These are phyloP conservation scores for Oophaga sylvatica DNA, from an alignment of 2,797 vertebrate species.

Conservation along the genomic window DNA sequence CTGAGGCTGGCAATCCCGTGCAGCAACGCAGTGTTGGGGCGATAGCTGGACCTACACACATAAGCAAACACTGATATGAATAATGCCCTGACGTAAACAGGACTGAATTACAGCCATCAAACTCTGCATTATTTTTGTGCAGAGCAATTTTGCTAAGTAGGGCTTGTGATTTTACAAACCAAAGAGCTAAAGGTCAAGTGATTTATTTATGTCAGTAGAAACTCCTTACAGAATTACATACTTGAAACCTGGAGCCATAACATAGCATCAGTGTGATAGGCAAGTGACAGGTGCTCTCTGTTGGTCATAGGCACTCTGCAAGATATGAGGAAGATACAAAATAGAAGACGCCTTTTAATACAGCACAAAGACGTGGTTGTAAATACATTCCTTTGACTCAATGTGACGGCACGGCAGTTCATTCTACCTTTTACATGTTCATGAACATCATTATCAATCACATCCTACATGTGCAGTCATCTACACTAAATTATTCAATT, in stretches of 20 bases:
- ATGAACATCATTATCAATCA: slow-evolving; percentile 29
- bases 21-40: neutral
- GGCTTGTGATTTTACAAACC: slow-evolving; percentile 54
- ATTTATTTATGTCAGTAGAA: slow-evolving; percentile 59
- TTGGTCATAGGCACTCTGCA: slow-evolving; percentile 27
- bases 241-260: slow-evolving; percentile 60
- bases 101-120: slow-evolving; percentile 31
- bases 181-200: slow-evolving; percentile 60
- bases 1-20: neutral
- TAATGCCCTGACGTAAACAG: neutral
- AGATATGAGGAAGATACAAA: slow-evolving; percentile 43
- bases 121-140: slow-evolving; percentile 36
- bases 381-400: slow-evolving; percentile 39
- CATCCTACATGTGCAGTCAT: neutral
- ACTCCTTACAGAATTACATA: slow-evolving; percentile 60
- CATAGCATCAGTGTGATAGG: slow-evolving; percentile 42
- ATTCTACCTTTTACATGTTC: slow-evolving; percentile 13
- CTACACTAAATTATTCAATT: slow-evolving; percentile 38
- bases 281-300: slow-evolving; percentile 55
- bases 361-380: slow-evolving; percentile 21
- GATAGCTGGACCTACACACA: slow-evolving; percentile 1
- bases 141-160: slow-evolving; percentile 42
- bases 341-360: slow-evolving; percentile 39
- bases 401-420: slow-evolving; percentile 14
- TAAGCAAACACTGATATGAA: slow-evolving; percentile 35